A percentile compares a stretch with the other conserved stretches of the same genome.
Conservation (phyloP, 2,888 invertebrate genomes). For the Agrypnus murinus region DNA sequence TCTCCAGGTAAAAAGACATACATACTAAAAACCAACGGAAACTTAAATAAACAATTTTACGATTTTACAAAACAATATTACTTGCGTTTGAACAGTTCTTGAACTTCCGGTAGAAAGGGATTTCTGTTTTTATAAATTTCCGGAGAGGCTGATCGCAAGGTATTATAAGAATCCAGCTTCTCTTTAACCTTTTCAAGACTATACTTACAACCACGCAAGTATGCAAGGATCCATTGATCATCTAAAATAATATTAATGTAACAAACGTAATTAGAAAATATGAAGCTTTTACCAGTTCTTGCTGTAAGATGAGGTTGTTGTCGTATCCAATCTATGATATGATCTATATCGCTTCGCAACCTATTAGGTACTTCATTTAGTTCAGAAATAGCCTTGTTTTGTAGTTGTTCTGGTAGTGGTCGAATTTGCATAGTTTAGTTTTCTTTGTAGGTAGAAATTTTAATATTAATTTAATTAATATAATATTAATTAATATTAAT, state of each 20-base stretch:
- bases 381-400: not conserved
- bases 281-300: not conserved
- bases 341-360: not conserved
- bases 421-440: too few relatives aligned
- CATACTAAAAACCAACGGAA: not conserved
- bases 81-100: conserved; percentile 68
- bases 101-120: conserved; percentile 63
- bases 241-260: too few relatives aligned
- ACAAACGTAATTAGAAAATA: too few relatives aligned
- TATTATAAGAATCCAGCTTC: conserved; percentile 76
- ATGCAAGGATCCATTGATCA: conserved; percentile 73
- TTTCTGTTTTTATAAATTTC: conserved; percentile 75
- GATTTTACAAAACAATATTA: conserved; percentile 50
- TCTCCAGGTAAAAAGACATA: not conserved
- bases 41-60: not conserved
- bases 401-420: not conserved
- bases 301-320: not conserved
- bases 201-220: conserved; percentile 74
- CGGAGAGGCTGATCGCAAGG: conserved; percentile 74
- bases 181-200: conserved; percentile 74
- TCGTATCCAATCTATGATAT: not conserved
- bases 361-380: not conserved
- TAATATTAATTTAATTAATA: too few relatives aligned
- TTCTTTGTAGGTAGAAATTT: too few relatives aligned
- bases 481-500: too few relatives aligned